phyloP scores from a whole-genome alignment of 2,888 invertebrate genomes.

The Nemoura dubitans region DNA sequence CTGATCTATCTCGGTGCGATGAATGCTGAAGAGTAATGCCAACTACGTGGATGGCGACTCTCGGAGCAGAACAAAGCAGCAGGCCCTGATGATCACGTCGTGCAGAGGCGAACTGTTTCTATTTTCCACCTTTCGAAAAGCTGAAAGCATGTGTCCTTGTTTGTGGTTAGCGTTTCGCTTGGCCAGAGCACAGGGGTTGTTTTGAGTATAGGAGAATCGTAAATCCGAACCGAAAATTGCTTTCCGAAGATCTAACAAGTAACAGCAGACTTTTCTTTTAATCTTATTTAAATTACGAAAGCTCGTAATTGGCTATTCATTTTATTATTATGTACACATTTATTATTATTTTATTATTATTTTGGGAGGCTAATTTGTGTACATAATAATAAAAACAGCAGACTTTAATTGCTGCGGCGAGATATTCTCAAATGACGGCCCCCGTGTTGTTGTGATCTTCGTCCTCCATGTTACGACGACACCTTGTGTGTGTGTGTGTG shows the following conservation, averaged over 20 bases:
- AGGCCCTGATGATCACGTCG: neutral
- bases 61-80: neutral
- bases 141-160: neutral
- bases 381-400: too few relatives aligned
- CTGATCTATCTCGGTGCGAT: neutral
- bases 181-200: neutral
- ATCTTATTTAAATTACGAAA: too few relatives aligned
- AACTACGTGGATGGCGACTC: neutral
- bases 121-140: neutral
- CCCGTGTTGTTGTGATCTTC: too few relatives aligned
- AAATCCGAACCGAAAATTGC: neutral
- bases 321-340: too few relatives aligned
- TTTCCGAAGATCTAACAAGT: neutral
- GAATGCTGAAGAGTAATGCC: conserved; percentile 1
- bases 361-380: too few relatives aligned
- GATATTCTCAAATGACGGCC: too few relatives aligned
- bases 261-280: too few relatives aligned
- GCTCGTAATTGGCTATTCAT: too few relatives aligned
- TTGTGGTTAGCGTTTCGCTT: neutral
- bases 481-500: too few relatives aligned
- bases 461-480: too few relatives aligned
- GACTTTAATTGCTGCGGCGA: too few relatives aligned
- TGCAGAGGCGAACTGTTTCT: neutral
- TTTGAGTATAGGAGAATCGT: neutral
- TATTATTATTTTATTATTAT: too few relatives aligned